Evolutionary conservation across 2,888 invertebrate genomes (phyloP).

Genomic region (Drosophila prolongata): DNA sequence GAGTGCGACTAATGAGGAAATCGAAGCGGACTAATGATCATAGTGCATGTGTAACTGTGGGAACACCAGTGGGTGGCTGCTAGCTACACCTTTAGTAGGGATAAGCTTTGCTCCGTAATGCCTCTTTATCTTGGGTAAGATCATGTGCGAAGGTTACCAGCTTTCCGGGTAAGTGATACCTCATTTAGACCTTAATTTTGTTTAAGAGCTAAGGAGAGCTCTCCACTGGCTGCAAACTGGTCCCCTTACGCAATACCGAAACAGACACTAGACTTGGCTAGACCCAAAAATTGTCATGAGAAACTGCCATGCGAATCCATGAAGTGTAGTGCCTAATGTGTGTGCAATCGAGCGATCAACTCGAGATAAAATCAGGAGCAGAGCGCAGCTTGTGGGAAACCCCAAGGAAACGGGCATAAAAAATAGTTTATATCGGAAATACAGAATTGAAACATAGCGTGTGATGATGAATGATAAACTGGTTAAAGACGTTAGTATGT

Average conservation of each 20-base stretch:
- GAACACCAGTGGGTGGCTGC: neutral
- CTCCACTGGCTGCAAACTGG: conserved; percentile 51
- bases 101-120: conserved; percentile 5
- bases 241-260: conserved; percentile 53
- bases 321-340: conserved; percentile 14
- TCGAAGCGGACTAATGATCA: conserved; percentile 44
- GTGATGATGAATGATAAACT: neutral
- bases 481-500: neutral
- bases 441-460: conserved; percentile 6
- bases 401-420: conserved; percentile 14
- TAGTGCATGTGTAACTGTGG: conserved; percentile 21
- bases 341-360: conserved; percentile 19
- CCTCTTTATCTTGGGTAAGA: conserved; percentile 12
- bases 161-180: conserved; percentile 26
- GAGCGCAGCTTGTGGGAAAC: conserved; percentile 2
- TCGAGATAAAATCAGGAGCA: conserved; percentile 23
- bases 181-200: conserved; percentile 2
- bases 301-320: conserved; percentile 42
- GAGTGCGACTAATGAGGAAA: conserved; percentile 75
- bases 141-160: conserved; percentile 35
- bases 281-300: conserved; percentile 26
- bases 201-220: neutral
- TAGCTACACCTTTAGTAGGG: conserved; percentile 12
- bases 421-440: conserved; percentile 9
- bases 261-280: conserved; percentile 36